These are phyloP conservation scores for Brenthis hecate DNA, from an alignment of 2,888 invertebrate genomes.

Conservation along the genomic window DNA sequence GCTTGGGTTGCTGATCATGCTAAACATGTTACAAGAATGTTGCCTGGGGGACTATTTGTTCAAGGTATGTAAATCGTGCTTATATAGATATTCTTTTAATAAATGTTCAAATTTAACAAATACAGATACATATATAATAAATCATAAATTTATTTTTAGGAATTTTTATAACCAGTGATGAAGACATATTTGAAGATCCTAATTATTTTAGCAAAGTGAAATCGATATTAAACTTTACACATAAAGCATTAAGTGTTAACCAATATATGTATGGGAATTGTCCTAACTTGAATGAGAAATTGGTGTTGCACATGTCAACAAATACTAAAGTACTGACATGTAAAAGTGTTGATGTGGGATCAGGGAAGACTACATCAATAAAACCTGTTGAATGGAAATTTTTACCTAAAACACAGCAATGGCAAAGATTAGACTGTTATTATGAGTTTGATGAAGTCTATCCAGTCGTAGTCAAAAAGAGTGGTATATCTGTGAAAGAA, in stretches of 20 bases:
- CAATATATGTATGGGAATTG: slow-evolving; percentile 84
- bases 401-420: slow-evolving; percentile 85
- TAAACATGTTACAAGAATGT: slow-evolving; percentile 92
- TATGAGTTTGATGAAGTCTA: slow-evolving; percentile 89
- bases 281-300: slow-evolving; percentile 80
- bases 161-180: slow-evolving; percentile 88
- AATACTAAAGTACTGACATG: slow-evolving; percentile 82
- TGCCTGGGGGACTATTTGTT: slow-evolving; percentile 94
- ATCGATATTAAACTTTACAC: slow-evolving; percentile 80
- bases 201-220: slow-evolving; percentile 82
- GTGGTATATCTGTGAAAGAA: slow-evolving; percentile 85
- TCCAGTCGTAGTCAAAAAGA: slow-evolving; percentile 84
- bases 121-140: not conserved
- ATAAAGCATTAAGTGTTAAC: slow-evolving; percentile 80
- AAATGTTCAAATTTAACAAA: not conserved
- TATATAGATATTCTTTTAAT: not conserved
- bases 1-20: slow-evolving; percentile 91
- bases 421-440: slow-evolving; percentile 89
- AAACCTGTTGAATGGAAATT: slow-evolving; percentile 91
- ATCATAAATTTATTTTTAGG: slow-evolving; percentile 63
- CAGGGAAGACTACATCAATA: slow-evolving; percentile 69
- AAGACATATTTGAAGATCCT: slow-evolving; percentile 83
- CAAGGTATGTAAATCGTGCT: slow-evolving; percentile 76
- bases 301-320: slow-evolving; percentile 84
- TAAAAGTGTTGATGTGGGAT: slow-evolving; percentile 84